A percentile compares a stretch with the other conserved stretches of the same genome.
Evolutionary conservation across 1,140 invertebrate species (phyloP).

Genomic region (Diabrotica virgifera): DNA sequence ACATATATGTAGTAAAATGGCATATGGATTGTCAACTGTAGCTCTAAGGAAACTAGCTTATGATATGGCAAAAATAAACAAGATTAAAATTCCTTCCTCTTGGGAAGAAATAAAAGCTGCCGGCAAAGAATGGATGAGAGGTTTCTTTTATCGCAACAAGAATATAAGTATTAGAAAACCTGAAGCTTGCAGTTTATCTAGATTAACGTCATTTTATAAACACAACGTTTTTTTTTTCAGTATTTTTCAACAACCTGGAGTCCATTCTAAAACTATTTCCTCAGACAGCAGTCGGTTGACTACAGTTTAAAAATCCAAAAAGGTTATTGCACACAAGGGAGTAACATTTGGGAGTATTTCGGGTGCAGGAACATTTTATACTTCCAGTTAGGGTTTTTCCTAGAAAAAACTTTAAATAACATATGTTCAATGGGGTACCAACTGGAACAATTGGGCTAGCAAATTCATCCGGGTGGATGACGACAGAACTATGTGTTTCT

Average conservation of each 20-base stretch:
- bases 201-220: background rate
- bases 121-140: background rate
- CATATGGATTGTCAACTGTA: no score
- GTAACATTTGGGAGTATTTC: slow-evolving; percentile 31
- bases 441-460: slow-evolving; percentile 45
- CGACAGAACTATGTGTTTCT: slow-evolving; percentile 46
- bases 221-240: background rate
- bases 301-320: background rate
- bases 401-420: slow-evolving; percentile 38
- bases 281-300: background rate
- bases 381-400: slow-evolving; percentile 42
- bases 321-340: background rate
- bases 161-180: background rate
- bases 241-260: background rate
- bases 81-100: no score
- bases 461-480: slow-evolving; percentile 49
- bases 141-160: background rate
- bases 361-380: slow-evolving; percentile 41
- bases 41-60: no score
- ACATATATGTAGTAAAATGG: no score
- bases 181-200: background rate
- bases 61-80: no score
- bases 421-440: slow-evolving; percentile 44
- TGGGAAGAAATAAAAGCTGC: no score
- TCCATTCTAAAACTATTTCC: background rate